phyloP scores from a whole-genome alignment of 35 echinoderm and acorn worm species.

The Apostichopus parvimensis region DNA sequence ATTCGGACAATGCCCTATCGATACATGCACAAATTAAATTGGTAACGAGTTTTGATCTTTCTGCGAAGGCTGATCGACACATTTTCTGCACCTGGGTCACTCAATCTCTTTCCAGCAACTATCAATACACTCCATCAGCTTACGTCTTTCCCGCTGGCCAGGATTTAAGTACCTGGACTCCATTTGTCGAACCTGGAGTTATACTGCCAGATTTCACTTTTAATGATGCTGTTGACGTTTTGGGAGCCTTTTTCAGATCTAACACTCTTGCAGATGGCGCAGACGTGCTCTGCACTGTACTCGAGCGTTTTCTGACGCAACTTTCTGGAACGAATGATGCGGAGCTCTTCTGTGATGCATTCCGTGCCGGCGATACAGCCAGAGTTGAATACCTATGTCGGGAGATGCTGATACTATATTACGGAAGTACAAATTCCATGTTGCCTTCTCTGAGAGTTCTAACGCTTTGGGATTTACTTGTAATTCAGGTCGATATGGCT shows the following conservation, averaged over 20 bases:
- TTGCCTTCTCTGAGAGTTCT: slow-evolving; percentile 2
- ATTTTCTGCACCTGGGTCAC: neutral
- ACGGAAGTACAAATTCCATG: too few relatives aligned
- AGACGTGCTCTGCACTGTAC: neutral
- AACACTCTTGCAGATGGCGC: slow-evolving; percentile 8
- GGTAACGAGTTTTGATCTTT: neutral
- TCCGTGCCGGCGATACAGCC: neutral
- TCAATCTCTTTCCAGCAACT: neutral
- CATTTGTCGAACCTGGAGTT: neutral
- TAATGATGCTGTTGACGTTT: neutral
- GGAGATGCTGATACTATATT: too few relatives aligned
- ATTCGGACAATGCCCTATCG: too few relatives aligned
- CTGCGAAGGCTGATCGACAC: neutral
- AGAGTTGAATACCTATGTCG: neutral
- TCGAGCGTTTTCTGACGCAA: neutral
- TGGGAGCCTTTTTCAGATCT: slow-evolving; percentile 8
- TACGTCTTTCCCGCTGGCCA: neutral
- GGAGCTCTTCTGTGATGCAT: neutral
- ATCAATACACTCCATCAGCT: neutral
- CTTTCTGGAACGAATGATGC: neutral
- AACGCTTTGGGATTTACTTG: neutral
- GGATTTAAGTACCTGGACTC: neutral
- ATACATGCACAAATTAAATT: neutral
- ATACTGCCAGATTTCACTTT: slow-evolving; percentile 15
- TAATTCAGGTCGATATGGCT: neutral